Percentiles rank a stretch among this genome's conserved stretches.
Evolutionary conservation across 2,113 vertebrate genomes (phyloP).

Genomic region (Salvelinus fontinalis): DNA sequence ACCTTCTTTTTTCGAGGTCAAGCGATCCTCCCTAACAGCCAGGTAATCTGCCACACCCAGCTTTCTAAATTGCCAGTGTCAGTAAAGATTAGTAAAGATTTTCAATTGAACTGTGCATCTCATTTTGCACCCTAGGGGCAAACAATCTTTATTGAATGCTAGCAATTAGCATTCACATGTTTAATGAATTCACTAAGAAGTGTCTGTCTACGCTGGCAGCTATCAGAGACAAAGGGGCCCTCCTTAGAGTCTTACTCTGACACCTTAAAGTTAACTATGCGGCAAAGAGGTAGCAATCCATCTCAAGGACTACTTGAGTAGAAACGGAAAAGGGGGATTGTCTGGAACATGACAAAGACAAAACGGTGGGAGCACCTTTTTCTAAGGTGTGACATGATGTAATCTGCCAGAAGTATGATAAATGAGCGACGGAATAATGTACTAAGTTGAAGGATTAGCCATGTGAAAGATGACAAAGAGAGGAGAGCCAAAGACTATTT

Average conservation of each 20-base stretch:
- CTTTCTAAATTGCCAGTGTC: slow-evolving; percentile 32
- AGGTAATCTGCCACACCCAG: slow-evolving; percentile 24
- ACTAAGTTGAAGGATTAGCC: background rate
- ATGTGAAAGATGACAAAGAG: background rate
- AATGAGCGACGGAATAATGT: background rate
- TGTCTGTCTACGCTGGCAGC: background rate
- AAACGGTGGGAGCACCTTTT: background rate
- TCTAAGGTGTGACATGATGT: slow-evolving; percentile 1
- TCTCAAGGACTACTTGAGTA: too few species aligned
- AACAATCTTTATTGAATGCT: slow-evolving; percentile 37
- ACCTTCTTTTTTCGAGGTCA: slow-evolving; percentile 45
- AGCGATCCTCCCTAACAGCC: slow-evolving; percentile 25
- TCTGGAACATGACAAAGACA: background rate
- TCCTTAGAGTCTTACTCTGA: too few species aligned
- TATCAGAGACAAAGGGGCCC: background rate
- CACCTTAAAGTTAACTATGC: too few species aligned
- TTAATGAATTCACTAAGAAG: slow-evolving; percentile 37
- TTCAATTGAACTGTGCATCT: slow-evolving; percentile 44
- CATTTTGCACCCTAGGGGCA: slow-evolving; percentile 28
- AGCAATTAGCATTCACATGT: slow-evolving; percentile 44
- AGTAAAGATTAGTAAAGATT: slow-evolving; percentile 37
- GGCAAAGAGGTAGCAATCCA: too few species aligned
- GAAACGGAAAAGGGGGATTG: too few species aligned
- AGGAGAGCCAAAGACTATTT: background rate
- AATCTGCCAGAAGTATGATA: background rate